Evolutionary conservation across 23 tunicate genomes (phyloP), one percentile per base, ranked within the genome.

Genomic region (Botrylloides violaceus): DNA sequence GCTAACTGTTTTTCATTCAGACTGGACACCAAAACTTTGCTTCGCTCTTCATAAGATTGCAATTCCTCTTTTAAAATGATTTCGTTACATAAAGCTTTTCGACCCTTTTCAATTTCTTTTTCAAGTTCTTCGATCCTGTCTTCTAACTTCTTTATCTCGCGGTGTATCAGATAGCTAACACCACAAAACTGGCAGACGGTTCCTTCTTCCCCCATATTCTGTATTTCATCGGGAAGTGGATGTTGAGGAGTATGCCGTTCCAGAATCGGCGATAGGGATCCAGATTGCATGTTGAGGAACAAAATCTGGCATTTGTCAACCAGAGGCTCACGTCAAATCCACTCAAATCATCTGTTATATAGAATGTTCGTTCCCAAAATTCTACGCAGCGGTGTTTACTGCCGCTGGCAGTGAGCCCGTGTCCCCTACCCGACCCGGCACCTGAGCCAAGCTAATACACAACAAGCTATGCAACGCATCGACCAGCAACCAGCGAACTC

Each of bases 181-280:
- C 97, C 97, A 79, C 97, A 90, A 61, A 90, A 90, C 50, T 90
- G 90, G 59, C 97, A 90, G 3, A 90, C 85, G 2, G 97, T 90
- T 61, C 74, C 97, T 77, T 70, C 89, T 37, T 60, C 64, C 20
- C 83, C 43, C 78, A 90, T 35, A 4, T 90, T 48, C 90, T 90
- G 37, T 12, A 90, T 66, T 71, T 83, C 97, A 32, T 83, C 81
- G 2, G 97, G 97, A 50, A 90, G 70, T 32, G 97, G 97, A 75
- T 90, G 97, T 70, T 90, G 85, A 15, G 97, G 97, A 36, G 86
- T 83, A 61, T 83, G 90, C 29, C 90, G 83, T 53, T 88, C 96
- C 85, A 87, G 50, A 23, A 87, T 87, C 31, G 95, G 95, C 36
- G 95, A 87, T 60, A 87, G 73, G 70, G 95, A 68, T 22, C 74